Evolutionary conservation across 2,888 invertebrate species (phyloP), one percentile per base, ranked within the genome.

Genomic region (Drosophila mettleri): DNA sequence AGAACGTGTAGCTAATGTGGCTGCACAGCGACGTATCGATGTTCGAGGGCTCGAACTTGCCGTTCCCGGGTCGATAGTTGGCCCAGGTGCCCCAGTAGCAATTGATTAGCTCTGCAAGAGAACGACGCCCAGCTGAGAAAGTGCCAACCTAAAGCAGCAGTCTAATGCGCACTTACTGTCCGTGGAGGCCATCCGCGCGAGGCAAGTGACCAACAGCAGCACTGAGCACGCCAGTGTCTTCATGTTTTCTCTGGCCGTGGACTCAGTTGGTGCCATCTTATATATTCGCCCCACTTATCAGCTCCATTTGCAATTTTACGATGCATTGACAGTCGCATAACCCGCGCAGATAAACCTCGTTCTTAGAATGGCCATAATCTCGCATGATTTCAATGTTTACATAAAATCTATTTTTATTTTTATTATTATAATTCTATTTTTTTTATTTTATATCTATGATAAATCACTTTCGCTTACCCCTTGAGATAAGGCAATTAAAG

Each of bases 11-110:
- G 65, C 80, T 81, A 2, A 90, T 39, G 63, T 90, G 89, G 4
- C 91, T 86, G 29, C 90, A 90, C 16, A 90, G 60, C 0, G 1
- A 52, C 5, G 90, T 80, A 76, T 90, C 78, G 29, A 90, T 80
- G 58, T 86, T 64, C 0, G 64, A 43, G 8, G 80, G 58, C 1
- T 70, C 71, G 27, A 90, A 90, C 29, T 80, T 78, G 4, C 90
- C 90, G 39, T 86, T 69, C 0, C 81, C 90, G 0, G 78, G 55
- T 7, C 90, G 90, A 49, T 88, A 83, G 20, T 78, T 71, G 34
- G 90, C 78, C 90, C 90, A 90, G 0, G 89, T 88, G 31, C 90
- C 90, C 71, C 74, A 84, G 45, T 90, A 90, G 27, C 90, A 90
- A 51, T 86, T 89, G 27, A 86, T 48, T n/a, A 89, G 36, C 60